phyloP scores from a whole-genome alignment of 1,140 invertebrate genomes.

The Penaeus vannamei region DNA sequence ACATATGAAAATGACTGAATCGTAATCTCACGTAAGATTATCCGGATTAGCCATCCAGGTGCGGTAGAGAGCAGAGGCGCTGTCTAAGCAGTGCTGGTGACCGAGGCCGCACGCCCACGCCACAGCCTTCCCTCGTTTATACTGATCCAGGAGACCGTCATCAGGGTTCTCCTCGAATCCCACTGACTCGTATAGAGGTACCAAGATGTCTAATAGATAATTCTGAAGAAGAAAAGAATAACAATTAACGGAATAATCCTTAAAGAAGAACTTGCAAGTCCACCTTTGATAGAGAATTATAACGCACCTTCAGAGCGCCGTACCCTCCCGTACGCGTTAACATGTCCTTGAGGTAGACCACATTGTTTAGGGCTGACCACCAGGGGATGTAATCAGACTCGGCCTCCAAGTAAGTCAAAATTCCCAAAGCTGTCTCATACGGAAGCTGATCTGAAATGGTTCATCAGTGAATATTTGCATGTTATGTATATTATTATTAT shows the following conservation, averaged over 20 bases:
- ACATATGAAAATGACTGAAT: too few relatives aligned
- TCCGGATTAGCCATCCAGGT: constrained; percentile 38
- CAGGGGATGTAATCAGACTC: constrained; percentile 65
- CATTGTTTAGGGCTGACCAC: constrained; percentile 56
- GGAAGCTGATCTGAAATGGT: constrained; percentile 44
- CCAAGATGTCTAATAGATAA: constrained; percentile 32
- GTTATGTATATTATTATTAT: too few relatives aligned
- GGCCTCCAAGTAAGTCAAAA: constrained; percentile 46
- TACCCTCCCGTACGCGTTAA: constrained; percentile 53
- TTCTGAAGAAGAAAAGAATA: not conserved
- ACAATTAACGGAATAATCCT: not conserved
- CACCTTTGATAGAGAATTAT: too few relatives aligned
- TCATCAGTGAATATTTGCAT: not conserved
- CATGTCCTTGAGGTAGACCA: constrained; percentile 54
- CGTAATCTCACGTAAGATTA: not conserved
- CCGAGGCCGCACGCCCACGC: constrained; percentile 59
- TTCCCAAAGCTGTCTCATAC: constrained; percentile 48
- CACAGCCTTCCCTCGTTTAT: constrained; percentile 42
- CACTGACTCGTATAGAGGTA: constrained; percentile 35
- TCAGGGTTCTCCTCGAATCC: constrained; percentile 41
- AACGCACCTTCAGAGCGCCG: constrained; percentile 57
- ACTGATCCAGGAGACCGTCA: constrained; percentile 62
- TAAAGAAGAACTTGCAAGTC: not conserved
- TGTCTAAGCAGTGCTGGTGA: constrained; percentile 58
- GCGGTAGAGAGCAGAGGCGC: constrained; percentile 31